phyloP scores from a whole-genome alignment of 2,113 vertebrate genomes.

The Alethe diademata region DNA sequence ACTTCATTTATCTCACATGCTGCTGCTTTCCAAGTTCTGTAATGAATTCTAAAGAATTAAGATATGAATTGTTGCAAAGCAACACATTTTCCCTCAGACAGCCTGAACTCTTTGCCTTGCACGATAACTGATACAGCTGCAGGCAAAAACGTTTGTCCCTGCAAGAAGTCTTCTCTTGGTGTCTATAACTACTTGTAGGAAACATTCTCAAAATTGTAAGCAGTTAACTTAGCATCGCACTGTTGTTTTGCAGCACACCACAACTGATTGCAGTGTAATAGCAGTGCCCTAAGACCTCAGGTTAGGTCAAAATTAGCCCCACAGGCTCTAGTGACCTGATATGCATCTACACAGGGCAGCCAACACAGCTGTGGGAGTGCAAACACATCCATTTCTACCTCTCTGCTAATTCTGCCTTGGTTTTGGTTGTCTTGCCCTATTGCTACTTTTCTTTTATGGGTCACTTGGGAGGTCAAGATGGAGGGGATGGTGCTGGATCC shows the following conservation, averaged over 20 bases:
- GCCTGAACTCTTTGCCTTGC: not conserved
- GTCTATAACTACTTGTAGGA: not conserved
- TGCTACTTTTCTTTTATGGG: not conserved
- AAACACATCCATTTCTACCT: not conserved
- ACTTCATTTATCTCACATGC: not conserved
- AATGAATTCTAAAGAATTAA: not conserved
- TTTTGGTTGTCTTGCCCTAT: not conserved
- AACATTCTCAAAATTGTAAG: not conserved
- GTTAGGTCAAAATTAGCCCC: not conserved
- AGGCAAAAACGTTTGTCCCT: not conserved
- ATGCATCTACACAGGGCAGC: not conserved
- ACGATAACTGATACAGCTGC: not conserved
- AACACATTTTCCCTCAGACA: accelerated
- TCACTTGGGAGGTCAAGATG: not conserved
- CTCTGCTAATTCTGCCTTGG: not conserved
- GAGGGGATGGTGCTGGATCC: accelerated
- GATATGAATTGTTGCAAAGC: not conserved
- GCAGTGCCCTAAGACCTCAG: not conserved
- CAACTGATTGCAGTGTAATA: not conserved
- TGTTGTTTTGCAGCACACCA: not conserved
- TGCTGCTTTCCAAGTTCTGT: not conserved
- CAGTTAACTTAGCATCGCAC: not conserved
- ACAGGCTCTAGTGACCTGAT: not conserved
- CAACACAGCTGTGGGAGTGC: accelerated
- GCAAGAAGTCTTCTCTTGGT: not conserved